A percentile compares a stretch with the other conserved stretches of the same genome.
phyloP scores from a whole-genome alignment of 2,113 vertebrate genomes.

The Myrmophylax atrothorax region DNA sequence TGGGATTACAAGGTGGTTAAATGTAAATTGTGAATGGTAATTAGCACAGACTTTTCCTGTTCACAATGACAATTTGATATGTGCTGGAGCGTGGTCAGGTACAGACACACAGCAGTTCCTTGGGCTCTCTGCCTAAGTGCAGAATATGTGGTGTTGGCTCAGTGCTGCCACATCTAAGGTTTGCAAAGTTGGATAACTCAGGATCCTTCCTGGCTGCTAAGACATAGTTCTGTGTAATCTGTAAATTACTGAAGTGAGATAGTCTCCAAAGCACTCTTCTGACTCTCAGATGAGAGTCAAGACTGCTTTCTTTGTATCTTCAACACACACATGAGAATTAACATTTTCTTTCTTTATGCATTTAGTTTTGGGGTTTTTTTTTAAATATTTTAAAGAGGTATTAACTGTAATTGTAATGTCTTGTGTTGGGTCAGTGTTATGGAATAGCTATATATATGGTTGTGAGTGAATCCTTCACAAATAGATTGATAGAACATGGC shows the following conservation, averaged over 20 bases:
- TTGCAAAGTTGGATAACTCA: background rate
- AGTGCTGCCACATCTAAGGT: background rate
- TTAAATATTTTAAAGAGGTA: background rate
- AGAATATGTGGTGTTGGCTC: background rate
- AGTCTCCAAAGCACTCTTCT: background rate
- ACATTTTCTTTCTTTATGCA: background rate
- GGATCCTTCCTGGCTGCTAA: background rate
- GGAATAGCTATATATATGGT: accelerated
- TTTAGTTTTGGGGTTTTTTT: background rate
- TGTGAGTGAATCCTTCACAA: background rate
- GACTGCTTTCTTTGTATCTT: background rate
- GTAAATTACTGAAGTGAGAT: background rate
- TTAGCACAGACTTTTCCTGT: background rate
- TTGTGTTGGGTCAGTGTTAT: background rate
- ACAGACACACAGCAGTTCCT: background rate
- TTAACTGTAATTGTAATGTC: accelerated
- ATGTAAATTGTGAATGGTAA: background rate
- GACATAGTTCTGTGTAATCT: background rate
- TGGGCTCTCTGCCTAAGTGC: background rate
- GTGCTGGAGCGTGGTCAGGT: background rate
- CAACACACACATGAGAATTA: background rate
- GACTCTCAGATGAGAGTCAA: background rate
- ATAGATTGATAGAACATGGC: accelerated
- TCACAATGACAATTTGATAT: background rate
- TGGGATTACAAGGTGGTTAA: background rate